These are phyloP conservation scores for Ptycholaimellus sp. DNA, from an alignment of 2,888 invertebrate species.

Conservation along the genomic window DNA sequence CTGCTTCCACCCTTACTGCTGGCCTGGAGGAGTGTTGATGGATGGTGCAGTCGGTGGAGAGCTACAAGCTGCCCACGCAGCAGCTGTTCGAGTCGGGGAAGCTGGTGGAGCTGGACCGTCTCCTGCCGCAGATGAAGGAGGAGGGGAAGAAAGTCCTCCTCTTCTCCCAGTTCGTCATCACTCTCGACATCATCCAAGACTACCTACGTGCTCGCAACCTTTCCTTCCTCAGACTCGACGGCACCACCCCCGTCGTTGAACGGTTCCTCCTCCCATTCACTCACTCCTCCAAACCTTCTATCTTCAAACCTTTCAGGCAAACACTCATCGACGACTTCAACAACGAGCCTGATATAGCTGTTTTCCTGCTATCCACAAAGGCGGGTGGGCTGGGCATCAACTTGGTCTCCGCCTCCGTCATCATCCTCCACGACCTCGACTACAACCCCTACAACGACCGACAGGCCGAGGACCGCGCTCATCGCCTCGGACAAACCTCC, in stretches of 20 bases:
- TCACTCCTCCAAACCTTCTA: too few species aligned
- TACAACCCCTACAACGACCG: conserved; percentile 96
- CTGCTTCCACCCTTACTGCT: not conserved
- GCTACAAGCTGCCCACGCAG: conserved; percentile 29
- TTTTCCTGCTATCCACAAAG: conserved; percentile 24
- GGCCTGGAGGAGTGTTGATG: not conserved
- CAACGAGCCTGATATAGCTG: conserved; percentile 26
- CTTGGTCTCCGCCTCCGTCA: conserved; percentile 73
- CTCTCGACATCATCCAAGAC: conserved; percentile 70
- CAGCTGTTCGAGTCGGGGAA: conserved; percentile 62
- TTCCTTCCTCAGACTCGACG: conserved; percentile 59
- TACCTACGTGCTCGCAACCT: conserved; percentile 51
- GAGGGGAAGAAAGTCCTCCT: conserved; percentile 47
- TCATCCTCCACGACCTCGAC: conserved; percentile 86
- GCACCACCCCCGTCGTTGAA: conserved; percentile 57
- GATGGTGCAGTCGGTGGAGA: conserved; percentile 8
- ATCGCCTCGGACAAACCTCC: conserved; percentile 40
- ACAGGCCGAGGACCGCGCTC: conserved; percentile 66
- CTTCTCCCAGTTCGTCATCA: conserved; percentile 86
- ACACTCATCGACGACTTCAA: conserved; percentile 69
- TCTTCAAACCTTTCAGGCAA: conserved; percentile 44
- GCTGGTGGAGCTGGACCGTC: conserved; percentile 49
- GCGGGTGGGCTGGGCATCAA: conserved; percentile 91
- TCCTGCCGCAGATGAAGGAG: conserved; percentile 46
- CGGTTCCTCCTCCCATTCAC: conserved; percentile 31